Evolutionary conservation across 1,140 invertebrate species (phyloP).

Genomic region (Metaphire vulgaris): DNA sequence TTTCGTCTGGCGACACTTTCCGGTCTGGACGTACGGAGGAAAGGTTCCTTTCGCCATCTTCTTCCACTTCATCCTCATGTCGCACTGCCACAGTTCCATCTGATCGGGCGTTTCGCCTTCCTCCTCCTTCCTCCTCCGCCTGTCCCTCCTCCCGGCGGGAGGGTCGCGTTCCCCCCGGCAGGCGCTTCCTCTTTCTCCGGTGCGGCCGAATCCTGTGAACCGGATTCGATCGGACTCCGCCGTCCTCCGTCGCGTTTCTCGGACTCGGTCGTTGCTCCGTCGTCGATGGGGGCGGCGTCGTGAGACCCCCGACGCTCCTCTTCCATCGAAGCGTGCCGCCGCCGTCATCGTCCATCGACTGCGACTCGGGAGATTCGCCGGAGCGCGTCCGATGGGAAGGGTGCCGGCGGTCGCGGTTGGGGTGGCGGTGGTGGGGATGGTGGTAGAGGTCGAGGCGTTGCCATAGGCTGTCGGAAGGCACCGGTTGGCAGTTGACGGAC

Average conservation of each 20-base stretch:
- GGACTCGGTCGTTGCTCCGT: not conserved
- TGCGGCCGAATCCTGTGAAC: not conserved
- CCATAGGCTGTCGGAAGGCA: not conserved
- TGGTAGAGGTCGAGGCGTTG: not conserved
- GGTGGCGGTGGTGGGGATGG: too few relatives aligned
- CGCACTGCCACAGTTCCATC: slow-evolving; percentile 12
- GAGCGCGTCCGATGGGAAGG: too few relatives aligned
- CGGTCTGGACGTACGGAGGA: slow-evolving; percentile 21
- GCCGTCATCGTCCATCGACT: not conserved
- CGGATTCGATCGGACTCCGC: not conserved
- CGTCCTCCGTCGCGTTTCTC: not conserved
- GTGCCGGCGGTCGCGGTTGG: too few relatives aligned
- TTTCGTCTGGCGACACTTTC: slow-evolving; percentile 6
- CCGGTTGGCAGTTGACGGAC: not conserved
- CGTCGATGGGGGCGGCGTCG: not conserved
- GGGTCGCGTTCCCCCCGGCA: not conserved
- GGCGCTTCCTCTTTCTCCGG: not conserved
- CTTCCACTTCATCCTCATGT: slow-evolving; percentile 3
- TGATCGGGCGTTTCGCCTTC: not conserved
- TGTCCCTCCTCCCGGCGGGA: not conserved
- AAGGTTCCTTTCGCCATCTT: slow-evolving; percentile 18
- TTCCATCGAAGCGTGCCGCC: not conserved
- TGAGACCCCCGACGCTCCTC: too few relatives aligned
- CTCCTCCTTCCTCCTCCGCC: not conserved
- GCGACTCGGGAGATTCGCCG: too few relatives aligned